Percentiles rank a stretch among this genome's conserved stretches.
These are phyloP conservation scores for Spermophilus dauricus DNA, from an alignment of 2,113 vertebrate genomes.

Conservation along the genomic window DNA sequence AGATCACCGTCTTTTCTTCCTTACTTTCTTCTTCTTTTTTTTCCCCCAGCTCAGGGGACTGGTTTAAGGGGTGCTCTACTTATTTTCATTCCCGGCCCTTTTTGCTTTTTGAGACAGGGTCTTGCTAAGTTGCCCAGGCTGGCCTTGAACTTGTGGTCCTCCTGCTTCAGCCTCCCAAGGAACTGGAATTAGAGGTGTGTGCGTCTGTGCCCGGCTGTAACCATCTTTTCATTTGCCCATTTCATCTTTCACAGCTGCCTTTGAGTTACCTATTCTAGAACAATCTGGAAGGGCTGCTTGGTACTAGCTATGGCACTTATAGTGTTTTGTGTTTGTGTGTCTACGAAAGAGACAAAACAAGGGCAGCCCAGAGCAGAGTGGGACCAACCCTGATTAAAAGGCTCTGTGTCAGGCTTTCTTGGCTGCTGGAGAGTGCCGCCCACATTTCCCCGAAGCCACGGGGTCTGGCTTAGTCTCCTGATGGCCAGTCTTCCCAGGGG, in stretches of 20 bases:
- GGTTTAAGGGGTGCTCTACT: too few relatives aligned
- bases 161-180: too few relatives aligned
- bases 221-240: neutral
- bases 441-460: neutral
- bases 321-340: neutral
- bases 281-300: neutral
- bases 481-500: neutral
- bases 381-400: neutral
- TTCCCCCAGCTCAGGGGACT: too few relatives aligned
- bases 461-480: neutral
- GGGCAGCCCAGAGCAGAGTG: neutral
- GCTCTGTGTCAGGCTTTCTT: constrained; percentile 42
- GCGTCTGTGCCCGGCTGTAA: neutral
- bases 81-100: too few relatives aligned
- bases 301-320: neutral
- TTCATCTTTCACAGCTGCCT: neutral
- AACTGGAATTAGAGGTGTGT: too few relatives aligned
- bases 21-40: too few relatives aligned
- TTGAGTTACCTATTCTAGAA: neutral
- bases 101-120: too few relatives aligned
- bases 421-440: constrained; percentile 33
- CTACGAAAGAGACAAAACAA: neutral
- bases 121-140: too few relatives aligned
- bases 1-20: neutral
- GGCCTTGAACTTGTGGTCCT: too few relatives aligned